Evolutionary conservation across 2,113 vertebrate species (phyloP).

Genomic region (Pangasianodon hypophthalmus): DNA sequence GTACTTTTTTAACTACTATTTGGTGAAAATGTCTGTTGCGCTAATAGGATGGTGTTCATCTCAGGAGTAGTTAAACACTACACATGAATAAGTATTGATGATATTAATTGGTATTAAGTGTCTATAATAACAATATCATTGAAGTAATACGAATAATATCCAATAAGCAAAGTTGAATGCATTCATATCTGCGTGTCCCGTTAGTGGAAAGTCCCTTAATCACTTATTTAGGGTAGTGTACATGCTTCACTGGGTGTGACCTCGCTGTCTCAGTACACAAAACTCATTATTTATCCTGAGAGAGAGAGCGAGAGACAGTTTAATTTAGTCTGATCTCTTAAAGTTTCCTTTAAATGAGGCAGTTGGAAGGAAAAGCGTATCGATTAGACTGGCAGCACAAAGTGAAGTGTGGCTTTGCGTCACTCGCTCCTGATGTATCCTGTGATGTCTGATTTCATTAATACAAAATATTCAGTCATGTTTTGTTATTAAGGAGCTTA

Average conservation of each 20-base stretch:
- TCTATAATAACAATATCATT: not conserved
- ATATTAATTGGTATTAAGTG: not conserved
- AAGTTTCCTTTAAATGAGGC: not conserved
- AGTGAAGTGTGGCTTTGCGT: not conserved
- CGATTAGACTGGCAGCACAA: not conserved
- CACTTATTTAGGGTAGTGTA: slow-evolving; percentile 2
- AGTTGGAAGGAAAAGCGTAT: not conserved
- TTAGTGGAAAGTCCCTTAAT: not conserved
- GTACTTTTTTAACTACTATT: not conserved
- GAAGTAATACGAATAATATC: not conserved
- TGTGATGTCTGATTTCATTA: not conserved
- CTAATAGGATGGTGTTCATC: too few species aligned
- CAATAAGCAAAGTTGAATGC: not conserved
- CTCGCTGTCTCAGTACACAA: not conserved
- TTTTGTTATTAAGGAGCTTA: not conserved
- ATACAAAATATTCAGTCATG: not conserved
- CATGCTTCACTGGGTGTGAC: slow-evolving; percentile 1
- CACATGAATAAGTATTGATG: not conserved
- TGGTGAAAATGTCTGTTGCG: not conserved
- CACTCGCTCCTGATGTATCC: not conserved
- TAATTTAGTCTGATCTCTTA: slow-evolving; percentile 8
- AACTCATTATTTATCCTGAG: slow-evolving; percentile 7
- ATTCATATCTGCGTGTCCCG: not conserved
- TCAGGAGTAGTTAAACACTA: not conserved
- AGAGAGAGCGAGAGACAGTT: slow-evolving; percentile 1